Evolutionary conservation across 2,888 invertebrate species (phyloP), one percentile per base, ranked within the genome.

Genomic region (Nematopogon swammerdamellus): DNA sequence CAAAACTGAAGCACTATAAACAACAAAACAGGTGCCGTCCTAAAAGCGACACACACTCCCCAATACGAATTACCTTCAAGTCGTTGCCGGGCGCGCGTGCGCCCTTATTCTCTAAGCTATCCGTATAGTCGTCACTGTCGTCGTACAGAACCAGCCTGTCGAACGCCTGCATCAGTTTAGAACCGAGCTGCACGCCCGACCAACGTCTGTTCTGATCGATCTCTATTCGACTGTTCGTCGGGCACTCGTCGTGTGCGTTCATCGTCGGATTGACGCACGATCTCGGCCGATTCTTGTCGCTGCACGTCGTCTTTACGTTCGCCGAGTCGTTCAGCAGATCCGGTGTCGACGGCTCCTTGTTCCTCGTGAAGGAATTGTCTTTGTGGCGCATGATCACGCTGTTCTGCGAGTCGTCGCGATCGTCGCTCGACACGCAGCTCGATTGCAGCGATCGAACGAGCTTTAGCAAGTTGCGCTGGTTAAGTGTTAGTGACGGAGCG

Each of bases 41-140:
- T 14, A 46, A 36, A 17, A 6, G 5, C 3, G 17, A 44, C n/a
- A 49, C 49, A 51, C 48, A n/a, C n/a, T n/a, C n/a, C 46, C 50
- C 42, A 20, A 50, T 51, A 45, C 46, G 54, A 51, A 52, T 76
- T 79, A 77, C 79, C 77, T 79, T 79, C 62, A 62, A 61, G 54
- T 77, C 74, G 63, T 61, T 68, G 58, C 85, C 85, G 58, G 85
- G 81, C 50, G 68, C 58, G 63, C 73, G 75, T 62, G 67, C 64
- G 57, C 68, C 57, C n/a, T n/a, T 80, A 64, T 83, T 84, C 68
- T 88, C 88, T 57, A 89, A 74, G 67, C 89, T 89, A 69, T 90
- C 89, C 8, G 87, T 85, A 63, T 89, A 89, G 65, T 88, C 87
- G 57, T 85, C 86, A 53, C 87, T 86, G 60, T 87, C 87, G 47